Conservation (phyloP, 2,888 invertebrate species). For the Phyllotreta cruciferae region DNA sequence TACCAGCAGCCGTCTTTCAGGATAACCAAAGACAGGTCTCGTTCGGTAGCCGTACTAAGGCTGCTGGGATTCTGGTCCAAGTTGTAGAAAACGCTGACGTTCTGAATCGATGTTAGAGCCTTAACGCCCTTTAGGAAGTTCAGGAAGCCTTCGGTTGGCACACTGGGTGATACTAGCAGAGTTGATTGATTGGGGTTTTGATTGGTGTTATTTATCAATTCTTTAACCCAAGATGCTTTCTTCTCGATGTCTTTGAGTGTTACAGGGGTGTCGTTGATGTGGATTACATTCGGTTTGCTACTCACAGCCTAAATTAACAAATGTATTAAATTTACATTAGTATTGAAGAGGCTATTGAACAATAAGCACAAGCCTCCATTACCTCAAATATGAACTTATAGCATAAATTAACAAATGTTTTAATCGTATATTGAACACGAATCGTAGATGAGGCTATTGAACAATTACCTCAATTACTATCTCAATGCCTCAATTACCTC, state of each 20-base stretch:
- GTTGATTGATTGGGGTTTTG: conserved; percentile 40
- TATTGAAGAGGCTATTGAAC: too few relatives aligned
- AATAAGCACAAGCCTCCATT: too few relatives aligned
- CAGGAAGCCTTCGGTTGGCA: conserved; percentile 54
- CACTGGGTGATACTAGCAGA: conserved; percentile 48
- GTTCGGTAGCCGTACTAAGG: conserved; percentile 70
- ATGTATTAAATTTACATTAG: too few relatives aligned
- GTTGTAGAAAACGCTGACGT: conserved; percentile 64
- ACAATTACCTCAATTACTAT: too few relatives aligned
- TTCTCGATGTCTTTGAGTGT: conserved; percentile 52
- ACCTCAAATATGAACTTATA: too few relatives aligned
- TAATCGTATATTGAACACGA: too few relatives aligned
- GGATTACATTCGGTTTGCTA: conserved; percentile 43
- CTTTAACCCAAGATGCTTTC: conserved; percentile 51
- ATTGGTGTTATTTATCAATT: conserved; percentile 46
- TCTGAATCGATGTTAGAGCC: conserved; percentile 44
- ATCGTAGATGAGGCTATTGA: too few relatives aligned
- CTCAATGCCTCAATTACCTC: too few relatives aligned
- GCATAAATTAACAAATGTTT: too few relatives aligned
- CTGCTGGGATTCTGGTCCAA: conserved; percentile 68
- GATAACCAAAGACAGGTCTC: conserved; percentile 82
- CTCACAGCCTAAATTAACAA: conserved; percentile 41
- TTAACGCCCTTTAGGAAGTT: conserved; percentile 53
- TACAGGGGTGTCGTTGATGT: conserved; percentile 51
- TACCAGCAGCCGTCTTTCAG: conserved; percentile 63